Base-by-base conservation (phyloP, 2,797 vertebrate genomes). In the Melanotaenia parkinsoni region DNA sequence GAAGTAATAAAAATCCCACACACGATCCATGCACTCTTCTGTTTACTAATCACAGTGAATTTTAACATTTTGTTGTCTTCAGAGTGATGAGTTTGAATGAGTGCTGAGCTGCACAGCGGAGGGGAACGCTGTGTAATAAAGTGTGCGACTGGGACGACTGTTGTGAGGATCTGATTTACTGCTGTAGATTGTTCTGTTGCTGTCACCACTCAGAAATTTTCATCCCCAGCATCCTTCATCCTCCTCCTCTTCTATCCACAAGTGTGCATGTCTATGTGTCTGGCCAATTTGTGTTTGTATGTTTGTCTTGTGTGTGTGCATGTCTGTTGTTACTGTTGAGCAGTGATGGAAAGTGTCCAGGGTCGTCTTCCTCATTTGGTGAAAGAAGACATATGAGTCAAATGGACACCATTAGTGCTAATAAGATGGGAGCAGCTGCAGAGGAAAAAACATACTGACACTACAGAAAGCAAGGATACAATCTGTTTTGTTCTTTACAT, bases 301-400 rank as follows among this genome's bases (percentile, higher is more conserved):
- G 83, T 84, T 82, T 74, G 59, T 83, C 50, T 58, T 63, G 61
- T 50, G 43, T 63, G 57, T 47, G 45, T 26, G 51, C 57, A 11
- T 57, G 67, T 32, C 62, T 76, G 68, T 74, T 61, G 28, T 53
- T 54, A 45, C 67, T 70, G 74, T 89, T 64, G 79, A 3, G 65
- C 63, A 58, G 58, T 85, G 86, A 86, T 83, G 75, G 79, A 89
- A 87, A 80, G 79, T 4, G 62, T 88, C 76, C 79, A 83, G 85
- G 71, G 71, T 84, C 79, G 16, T 85, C 81, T 86, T 88, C 83
- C 86, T 91, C 81, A 85, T 89, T 86, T 88, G 72, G 75, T 64
- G 70, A 75, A 77, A 83, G 77, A 87, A 89, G 90, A 90, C 91
- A 83, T 87, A 81, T 84, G 86, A 86, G 82, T 89, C 86, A 87